phyloP scores from a whole-genome alignment of 2,113 vertebrate species.

The Muntiacus reevesi region DNA sequence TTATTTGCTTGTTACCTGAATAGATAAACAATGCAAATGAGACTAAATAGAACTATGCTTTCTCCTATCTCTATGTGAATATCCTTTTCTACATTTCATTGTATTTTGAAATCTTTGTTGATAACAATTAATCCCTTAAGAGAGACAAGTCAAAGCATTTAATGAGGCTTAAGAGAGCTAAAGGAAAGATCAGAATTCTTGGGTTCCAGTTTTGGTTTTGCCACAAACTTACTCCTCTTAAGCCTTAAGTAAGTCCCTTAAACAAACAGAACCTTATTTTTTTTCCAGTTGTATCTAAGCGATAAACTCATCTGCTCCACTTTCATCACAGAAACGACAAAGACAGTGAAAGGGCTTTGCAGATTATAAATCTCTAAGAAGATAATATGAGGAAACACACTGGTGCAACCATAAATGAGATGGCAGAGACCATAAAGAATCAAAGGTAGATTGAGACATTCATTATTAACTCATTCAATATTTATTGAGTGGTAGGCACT shows the following conservation, averaged over 20 bases:
- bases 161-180: background rate
- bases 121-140: background rate
- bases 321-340: background rate
- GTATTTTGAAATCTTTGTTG: background rate
- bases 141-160: background rate
- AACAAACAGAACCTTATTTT: background rate
- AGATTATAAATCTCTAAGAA: conserved; percentile 25
- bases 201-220: background rate
- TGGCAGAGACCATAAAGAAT: background rate
- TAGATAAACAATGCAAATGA: background rate
- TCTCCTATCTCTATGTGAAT: background rate
- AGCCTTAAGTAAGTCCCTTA: background rate
- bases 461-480: conserved; percentile 7
- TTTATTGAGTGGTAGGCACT: background rate
- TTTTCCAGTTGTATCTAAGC: background rate
- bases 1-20: background rate
- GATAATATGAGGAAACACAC: conserved; percentile 26
- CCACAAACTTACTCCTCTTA: background rate
- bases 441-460: background rate
- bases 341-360: background rate
- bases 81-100: background rate
- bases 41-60: background rate
- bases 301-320: background rate
- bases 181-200: background rate
- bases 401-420: conserved; percentile 15